These are phyloP conservation scores for Salvelinus fontinalis DNA, from an alignment of 2,113 vertebrate genomes.

Conservation along the genomic window DNA sequence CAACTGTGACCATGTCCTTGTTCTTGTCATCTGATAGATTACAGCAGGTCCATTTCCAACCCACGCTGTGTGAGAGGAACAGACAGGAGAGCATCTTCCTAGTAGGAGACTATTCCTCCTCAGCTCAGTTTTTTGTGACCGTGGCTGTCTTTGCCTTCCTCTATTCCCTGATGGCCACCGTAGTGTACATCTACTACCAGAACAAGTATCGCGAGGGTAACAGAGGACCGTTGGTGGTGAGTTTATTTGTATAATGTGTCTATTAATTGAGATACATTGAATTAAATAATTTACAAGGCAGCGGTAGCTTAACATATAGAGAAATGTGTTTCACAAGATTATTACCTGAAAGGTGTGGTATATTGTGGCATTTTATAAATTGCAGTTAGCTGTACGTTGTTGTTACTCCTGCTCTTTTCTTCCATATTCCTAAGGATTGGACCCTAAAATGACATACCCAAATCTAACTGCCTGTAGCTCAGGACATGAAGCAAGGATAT, in stretches of 20 bases:
- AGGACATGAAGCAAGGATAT: no score
- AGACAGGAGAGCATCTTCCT: constrained; percentile 85
- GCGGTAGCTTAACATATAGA: no score
- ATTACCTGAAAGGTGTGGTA: no score
- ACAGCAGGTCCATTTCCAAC: constrained; percentile 91
- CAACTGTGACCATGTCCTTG: constrained; percentile 5
- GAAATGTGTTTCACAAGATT: no score
- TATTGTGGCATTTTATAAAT: no score
- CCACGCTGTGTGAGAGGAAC: constrained; percentile 85
- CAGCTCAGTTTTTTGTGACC: constrained; percentile 90
- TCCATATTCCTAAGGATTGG: no score
- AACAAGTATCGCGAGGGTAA: constrained; percentile 98
- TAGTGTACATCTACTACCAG: constrained; percentile 98
- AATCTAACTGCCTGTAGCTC: no score
- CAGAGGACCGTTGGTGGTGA: constrained; percentile 93
- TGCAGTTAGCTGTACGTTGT: no score
- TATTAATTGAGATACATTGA: no score
- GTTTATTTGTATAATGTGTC: constrained; percentile 51
- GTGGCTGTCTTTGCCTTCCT: constrained; percentile 94
- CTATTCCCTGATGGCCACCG: constrained; percentile 91
- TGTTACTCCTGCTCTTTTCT: constrained; percentile 85
- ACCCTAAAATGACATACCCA: no score
- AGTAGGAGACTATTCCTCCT: constrained; percentile 87
- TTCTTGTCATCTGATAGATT: constrained; percentile 74
- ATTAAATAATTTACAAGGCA: constrained; percentile 77